These are phyloP conservation scores for Scaptomyza parva DNA, from an alignment of 2,888 invertebrate species.

Conservation along the genomic window DNA sequence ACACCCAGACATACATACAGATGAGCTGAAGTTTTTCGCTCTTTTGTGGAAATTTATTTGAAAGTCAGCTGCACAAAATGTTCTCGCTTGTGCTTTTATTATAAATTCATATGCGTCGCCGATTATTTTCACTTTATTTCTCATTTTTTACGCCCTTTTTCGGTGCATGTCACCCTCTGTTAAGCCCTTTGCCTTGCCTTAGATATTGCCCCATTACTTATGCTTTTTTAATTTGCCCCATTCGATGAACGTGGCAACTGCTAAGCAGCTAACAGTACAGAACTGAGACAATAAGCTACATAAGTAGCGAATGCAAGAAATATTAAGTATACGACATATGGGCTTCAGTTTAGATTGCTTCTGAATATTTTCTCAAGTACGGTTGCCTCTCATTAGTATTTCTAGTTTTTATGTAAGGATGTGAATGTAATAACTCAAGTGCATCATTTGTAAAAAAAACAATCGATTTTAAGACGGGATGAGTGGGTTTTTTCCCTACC, in stretches of 20 bases:
- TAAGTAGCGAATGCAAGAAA: constrained; percentile 23
- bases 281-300: constrained; percentile 31
- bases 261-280: constrained; percentile 18
- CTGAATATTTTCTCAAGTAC: not conserved
- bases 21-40: constrained; percentile 27
- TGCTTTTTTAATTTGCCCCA: constrained; percentile 72
- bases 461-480: not conserved
- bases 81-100: constrained; percentile 56
- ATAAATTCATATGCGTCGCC: constrained; percentile 73
- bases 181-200: not conserved
- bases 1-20: constrained; percentile 10
- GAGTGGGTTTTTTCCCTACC: not conserved
- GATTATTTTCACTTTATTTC: constrained; percentile 72
- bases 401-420: not conserved
- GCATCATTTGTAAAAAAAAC: not conserved
- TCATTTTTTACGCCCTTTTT: constrained; percentile 34
- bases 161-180: constrained; percentile 4
- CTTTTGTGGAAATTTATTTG: constrained; percentile 67
- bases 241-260: constrained; percentile 66
- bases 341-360: not conserved
- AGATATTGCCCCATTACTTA: constrained; percentile 67
- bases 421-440: not conserved
- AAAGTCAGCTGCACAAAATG: constrained; percentile 76
- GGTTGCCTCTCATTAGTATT: not conserved
- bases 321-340: not conserved